These are phyloP conservation scores for Epirrita christyi DNA, from an alignment of 2,888 invertebrate species.

Conservation along the genomic window DNA sequence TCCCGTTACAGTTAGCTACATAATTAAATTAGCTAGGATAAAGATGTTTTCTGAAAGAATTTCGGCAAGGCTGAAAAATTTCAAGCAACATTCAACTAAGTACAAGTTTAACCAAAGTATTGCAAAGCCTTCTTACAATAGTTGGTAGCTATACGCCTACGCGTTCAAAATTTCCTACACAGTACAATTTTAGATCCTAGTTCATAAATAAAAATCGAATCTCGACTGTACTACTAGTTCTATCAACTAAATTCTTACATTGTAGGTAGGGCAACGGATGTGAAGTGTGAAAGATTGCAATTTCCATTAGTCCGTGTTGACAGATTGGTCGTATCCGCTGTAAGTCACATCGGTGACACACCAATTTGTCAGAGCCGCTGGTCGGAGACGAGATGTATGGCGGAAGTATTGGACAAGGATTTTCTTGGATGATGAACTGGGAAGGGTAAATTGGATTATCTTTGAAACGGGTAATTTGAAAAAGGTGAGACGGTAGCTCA, in stretches of 20 bases:
- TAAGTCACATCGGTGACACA: conserved; percentile 37
- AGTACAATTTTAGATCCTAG: conserved; percentile 6
- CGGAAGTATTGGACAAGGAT: conserved; percentile 11
- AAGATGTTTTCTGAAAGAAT: too few relatives aligned
- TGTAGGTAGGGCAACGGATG: not conserved
- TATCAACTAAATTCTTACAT: not conserved
- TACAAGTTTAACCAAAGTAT: too few relatives aligned
- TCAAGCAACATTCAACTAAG: too few relatives aligned
- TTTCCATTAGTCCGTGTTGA: conserved; percentile 33
- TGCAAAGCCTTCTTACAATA: too few relatives aligned
- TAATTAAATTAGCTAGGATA: too few relatives aligned
- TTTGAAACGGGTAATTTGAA: not conserved
- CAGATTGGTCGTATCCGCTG: conserved; percentile 35
- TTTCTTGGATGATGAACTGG: conserved; percentile 6
- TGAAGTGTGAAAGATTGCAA: conserved; percentile 32
- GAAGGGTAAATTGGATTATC: conserved; percentile 19
- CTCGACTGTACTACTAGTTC: not conserved
- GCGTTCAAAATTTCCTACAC: too few relatives aligned
- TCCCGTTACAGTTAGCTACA: too few relatives aligned
- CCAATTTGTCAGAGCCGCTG: conserved; percentile 37
- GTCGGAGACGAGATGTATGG: conserved; percentile 8
- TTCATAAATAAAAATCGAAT: conserved; percentile 24
- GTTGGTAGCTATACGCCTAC: too few relatives aligned
- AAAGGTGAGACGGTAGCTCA: not conserved
- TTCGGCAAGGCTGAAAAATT: too few relatives aligned